Evolutionary conservation across 2,797 vertebrate genomes (phyloP).

Genomic region (Sebastiscus tertius): DNA sequence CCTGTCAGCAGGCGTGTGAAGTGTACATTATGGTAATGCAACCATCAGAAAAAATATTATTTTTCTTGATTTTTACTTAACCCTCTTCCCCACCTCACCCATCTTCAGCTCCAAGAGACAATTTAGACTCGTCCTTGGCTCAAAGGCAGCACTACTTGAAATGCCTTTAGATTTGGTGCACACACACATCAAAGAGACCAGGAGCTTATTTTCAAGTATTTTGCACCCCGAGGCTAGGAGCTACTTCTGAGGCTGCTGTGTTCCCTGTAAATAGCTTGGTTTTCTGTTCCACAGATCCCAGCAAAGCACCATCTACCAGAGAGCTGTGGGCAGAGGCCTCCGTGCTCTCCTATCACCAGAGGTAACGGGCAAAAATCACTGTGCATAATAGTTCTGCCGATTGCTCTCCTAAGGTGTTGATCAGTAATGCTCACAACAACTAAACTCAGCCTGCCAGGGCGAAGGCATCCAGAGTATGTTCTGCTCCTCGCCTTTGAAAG

Average conservation of each 20-base stretch:
- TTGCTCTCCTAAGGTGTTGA: conserved; percentile 81
- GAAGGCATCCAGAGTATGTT: conserved; percentile 48
- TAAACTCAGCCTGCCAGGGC: conserved; percentile 53
- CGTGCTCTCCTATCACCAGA: conserved; percentile 68
- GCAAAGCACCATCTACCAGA: conserved; percentile 75
- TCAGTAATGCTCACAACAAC: conserved; percentile 76
- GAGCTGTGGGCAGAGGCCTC: conserved; percentile 64
- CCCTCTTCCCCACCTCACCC: conserved; percentile 61
- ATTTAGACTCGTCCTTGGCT: conserved; percentile 84
- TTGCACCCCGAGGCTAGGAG: conserved; percentile 79
- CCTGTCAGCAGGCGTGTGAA: conserved; percentile 56
- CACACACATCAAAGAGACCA: conserved; percentile 85
- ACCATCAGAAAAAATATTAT: conserved; percentile 62
- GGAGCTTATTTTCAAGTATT: conserved; percentile 86
- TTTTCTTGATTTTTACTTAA: conserved; percentile 76
- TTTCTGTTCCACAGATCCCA: conserved; percentile 77
- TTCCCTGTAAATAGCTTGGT: conserved; percentile 83
- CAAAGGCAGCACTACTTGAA: conserved; percentile 82
- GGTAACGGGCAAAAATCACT: conserved; percentile 68
- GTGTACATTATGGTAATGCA: conserved; percentile 67
- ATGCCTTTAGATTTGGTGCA: conserved; percentile 83
- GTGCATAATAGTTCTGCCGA: conserved; percentile 81
- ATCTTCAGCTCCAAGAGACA: conserved; percentile 74
- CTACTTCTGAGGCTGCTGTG: conserved; percentile 79
- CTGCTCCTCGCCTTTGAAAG: conserved; percentile 64